Conservation (phyloP, 2,888 invertebrate species). For the Calliopum simillimum region DNA sequence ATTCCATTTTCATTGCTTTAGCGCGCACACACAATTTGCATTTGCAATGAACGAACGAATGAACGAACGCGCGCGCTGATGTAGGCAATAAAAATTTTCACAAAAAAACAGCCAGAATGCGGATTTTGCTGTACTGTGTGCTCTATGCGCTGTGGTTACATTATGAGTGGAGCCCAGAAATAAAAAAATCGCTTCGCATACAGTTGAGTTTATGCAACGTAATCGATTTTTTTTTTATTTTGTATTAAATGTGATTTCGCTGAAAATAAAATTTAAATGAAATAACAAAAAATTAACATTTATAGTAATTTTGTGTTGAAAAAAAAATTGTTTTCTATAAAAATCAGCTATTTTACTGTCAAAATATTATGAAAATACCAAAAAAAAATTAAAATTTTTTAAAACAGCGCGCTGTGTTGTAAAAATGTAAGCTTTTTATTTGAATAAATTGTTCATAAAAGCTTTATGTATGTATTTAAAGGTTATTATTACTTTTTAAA, state of each 20-base stretch:
- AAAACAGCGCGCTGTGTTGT: background rate
- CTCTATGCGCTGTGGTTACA: too few species aligned
- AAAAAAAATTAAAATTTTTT: background rate
- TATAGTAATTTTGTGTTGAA: background rate
- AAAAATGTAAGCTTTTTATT: too few species aligned
- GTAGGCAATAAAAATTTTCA: conserved; percentile 29
- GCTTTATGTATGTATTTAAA: too few species aligned
- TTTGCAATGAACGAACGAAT: too few species aligned
- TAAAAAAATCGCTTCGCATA: too few species aligned
- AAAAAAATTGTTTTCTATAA: background rate
- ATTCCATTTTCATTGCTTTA: conserved; percentile 34
- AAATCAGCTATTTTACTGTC: background rate
- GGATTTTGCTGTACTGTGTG: too few species aligned
- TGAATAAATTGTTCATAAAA: too few species aligned
- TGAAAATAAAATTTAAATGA: background rate
- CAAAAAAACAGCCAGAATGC: background rate
- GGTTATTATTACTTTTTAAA: too few species aligned
- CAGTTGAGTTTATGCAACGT: background rate
- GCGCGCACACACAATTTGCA: conserved; percentile 15
- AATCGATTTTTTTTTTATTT: background rate
- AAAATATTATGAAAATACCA: background rate
- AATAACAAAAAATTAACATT: background rate
- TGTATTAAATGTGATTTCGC: background rate
- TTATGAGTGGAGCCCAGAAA: too few species aligned
- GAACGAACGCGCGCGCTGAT: background rate